phyloP scores from a whole-genome alignment of 2,888 invertebrate genomes.

The Augiades crinisus region DNA sequence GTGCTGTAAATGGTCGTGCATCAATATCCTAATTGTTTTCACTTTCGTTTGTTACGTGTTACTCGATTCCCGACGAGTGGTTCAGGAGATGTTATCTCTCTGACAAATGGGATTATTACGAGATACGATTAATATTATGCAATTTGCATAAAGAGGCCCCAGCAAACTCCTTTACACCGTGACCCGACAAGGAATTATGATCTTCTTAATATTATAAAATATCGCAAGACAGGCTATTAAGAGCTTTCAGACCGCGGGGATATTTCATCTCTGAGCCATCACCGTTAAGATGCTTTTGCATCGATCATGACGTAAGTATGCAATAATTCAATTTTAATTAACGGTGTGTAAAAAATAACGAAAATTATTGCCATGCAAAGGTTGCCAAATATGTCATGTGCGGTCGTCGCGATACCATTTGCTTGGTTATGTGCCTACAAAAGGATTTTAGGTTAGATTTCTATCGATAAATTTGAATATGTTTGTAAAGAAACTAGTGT shows the following conservation, averaged over 20 bases:
- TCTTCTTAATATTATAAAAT: conserved; percentile 24
- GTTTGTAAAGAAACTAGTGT: no score
- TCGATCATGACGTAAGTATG: conserved; percentile 12
- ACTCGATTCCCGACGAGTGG: conserved; percentile 46
- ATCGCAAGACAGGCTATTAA: conserved; percentile 22
- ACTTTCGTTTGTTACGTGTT: conserved; percentile 62
- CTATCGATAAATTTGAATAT: no score
- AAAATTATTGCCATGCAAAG: conserved; percentile 15
- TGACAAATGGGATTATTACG: conserved; percentile 68
- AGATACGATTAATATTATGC: conserved; percentile 56
- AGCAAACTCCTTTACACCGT: conserved; percentile 43
- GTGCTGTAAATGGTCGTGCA: conserved; percentile 43
- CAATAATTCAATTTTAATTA: conserved; percentile 18
- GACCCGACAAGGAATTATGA: conserved; percentile 29
- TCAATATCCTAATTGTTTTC: conserved; percentile 69
- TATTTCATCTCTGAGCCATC: conserved; percentile 14
- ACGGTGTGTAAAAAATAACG: conserved; percentile 5
- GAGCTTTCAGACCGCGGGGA: conserved; percentile 14
- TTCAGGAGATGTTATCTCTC: conserved; percentile 58
- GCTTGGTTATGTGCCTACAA: no score
- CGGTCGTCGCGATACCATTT: neutral
- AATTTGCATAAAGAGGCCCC: conserved; percentile 50
- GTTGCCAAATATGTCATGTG: conserved; percentile 13
- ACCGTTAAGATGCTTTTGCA: conserved; percentile 6
- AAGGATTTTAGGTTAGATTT: no score